Evolutionary conservation across 2,113 vertebrate species (phyloP).

Genomic region (Rattus rattus): DNA sequence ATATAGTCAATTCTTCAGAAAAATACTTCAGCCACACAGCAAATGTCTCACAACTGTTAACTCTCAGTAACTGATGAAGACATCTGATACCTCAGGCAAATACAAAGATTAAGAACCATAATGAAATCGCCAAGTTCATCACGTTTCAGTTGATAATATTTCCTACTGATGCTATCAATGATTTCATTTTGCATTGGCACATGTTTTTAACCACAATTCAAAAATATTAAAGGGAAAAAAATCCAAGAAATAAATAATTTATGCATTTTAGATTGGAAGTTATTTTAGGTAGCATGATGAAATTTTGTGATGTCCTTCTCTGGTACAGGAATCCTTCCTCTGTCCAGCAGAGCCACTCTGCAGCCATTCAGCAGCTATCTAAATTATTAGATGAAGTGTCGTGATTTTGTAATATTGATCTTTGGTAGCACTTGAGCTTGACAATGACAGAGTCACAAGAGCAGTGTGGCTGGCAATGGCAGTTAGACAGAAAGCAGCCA

Average conservation of each 20-base stretch:
- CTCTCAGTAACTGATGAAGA: not conserved
- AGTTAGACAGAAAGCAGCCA: not conserved
- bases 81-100: not conserved
- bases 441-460: not conserved
- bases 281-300: not conserved
- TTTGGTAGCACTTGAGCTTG: not conserved
- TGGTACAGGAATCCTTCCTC: too few relatives aligned
- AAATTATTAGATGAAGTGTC: not conserved
- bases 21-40: constrained; percentile 47
- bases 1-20: not conserved
- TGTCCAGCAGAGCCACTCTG: not conserved
- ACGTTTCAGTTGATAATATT: constrained; percentile 12
- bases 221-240: not conserved
- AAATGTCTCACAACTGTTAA: not conserved
- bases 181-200: not conserved
- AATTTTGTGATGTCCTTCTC: not conserved
- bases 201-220: not conserved
- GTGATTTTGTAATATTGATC: not conserved
- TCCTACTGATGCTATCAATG: not conserved
- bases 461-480: too few relatives aligned
- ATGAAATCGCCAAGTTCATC: not conserved
- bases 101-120: constrained; percentile 33
- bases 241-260: not conserved
- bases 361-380: not conserved
- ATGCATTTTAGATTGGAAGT: not conserved